Percentiles rank a stretch among this genome's conserved stretches.
Conservation (phyloP, 1,140 invertebrate genomes). For the Rhagoletis pomonella region DNA sequence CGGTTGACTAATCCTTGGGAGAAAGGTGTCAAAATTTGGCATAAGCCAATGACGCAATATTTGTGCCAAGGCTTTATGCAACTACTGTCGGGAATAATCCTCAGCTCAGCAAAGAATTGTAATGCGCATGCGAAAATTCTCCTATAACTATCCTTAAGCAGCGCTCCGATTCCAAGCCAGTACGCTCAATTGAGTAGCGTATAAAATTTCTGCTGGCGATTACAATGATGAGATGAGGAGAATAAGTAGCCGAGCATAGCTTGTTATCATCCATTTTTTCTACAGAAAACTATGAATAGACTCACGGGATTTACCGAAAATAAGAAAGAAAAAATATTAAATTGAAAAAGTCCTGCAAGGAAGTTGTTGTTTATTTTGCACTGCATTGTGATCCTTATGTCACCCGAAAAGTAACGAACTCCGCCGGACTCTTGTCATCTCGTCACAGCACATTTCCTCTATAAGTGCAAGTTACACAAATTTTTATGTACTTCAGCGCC, state of each 20-base stretch:
- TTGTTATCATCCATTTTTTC: not conserved
- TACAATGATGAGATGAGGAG: not conserved
- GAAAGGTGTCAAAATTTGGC: constrained; percentile 71
- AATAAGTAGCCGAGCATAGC: not conserved
- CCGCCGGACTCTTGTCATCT: constrained; percentile 43
- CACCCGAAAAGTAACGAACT: not conserved
- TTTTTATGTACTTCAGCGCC: constrained; percentile 60
- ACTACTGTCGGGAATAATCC: not conserved
- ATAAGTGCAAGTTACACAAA: constrained; percentile 58
- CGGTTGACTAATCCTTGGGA: not conserved
- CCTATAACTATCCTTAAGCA: not conserved
- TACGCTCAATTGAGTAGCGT: constrained; percentile 37
- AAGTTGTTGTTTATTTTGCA: constrained; percentile 43
- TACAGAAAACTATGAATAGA: no score
- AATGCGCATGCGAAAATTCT: not conserved
- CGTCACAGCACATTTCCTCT: constrained; percentile 50
- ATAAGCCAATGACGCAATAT: constrained; percentile 73
- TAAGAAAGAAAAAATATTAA: no score
- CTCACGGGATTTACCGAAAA: no score
- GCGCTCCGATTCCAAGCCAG: constrained; percentile 44
- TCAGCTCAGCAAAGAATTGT: not conserved
- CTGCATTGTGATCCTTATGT: not conserved
- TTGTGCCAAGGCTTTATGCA: constrained; percentile 47
- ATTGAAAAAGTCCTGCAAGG: not conserved
- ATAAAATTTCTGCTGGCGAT: not conserved